Evolutionary conservation across 2,888 invertebrate species (phyloP).

Genomic region (Apotomis turbidana): DNA sequence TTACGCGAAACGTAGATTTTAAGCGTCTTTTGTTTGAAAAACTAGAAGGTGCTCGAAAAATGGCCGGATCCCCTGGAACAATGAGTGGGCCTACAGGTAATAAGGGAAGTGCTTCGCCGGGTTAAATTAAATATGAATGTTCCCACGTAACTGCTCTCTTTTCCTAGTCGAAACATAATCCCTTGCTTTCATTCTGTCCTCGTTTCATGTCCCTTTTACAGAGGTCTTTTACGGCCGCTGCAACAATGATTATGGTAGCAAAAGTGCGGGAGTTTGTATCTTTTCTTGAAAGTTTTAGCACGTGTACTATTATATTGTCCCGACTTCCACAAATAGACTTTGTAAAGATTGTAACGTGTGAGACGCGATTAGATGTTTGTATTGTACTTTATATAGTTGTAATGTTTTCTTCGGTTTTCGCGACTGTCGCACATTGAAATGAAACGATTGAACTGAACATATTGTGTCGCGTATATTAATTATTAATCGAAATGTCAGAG

Average conservation of each 20-base stretch:
- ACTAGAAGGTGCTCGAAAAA: constrained; percentile 41
- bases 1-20: constrained; percentile 36
- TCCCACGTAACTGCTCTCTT: constrained; percentile 44
- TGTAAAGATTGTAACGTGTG: background rate
- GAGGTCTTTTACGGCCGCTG: constrained; percentile 59
- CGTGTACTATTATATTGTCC: constrained; percentile 27
- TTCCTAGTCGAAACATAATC: constrained; percentile 50
- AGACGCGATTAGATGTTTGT: background rate
- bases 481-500: no score
- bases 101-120: constrained; percentile 61
- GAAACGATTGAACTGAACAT: no score
- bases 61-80: constrained; percentile 41
- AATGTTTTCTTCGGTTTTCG: no score
- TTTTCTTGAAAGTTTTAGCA: constrained; percentile 39
- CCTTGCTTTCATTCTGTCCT: constrained; percentile 52
- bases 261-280: constrained; percentile 44
- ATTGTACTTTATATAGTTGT: no score
- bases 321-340: background rate
- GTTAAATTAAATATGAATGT: constrained; percentile 63
- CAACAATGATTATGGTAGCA: constrained; percentile 53
- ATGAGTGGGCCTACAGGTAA: constrained; percentile 56
- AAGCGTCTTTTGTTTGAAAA: constrained; percentile 36
- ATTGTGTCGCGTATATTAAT: no score
- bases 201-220: constrained; percentile 61
- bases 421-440: no score